phyloP scores from a whole-genome alignment of 2,113 vertebrate genomes.

The Chaetodon trifascialis region DNA sequence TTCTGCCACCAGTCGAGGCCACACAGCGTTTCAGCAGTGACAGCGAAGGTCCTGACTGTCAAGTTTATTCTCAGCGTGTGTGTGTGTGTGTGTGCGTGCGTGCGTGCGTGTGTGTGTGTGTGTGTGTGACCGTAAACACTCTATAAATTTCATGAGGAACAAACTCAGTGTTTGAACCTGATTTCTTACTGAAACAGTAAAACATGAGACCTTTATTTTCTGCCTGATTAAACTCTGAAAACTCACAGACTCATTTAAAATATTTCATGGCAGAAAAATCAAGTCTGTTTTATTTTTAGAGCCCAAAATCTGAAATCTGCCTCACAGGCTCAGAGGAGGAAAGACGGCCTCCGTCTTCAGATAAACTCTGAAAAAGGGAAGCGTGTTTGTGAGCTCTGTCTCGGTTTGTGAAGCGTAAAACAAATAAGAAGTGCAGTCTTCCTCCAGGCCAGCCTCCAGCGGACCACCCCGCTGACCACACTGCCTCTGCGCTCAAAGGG shows the following conservation, averaged over 20 bases:
- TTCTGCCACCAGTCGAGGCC: background rate
- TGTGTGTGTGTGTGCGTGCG: background rate
- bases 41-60: background rate
- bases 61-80: background rate
- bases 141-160: too few species aligned
- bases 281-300: background rate
- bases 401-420: too few species aligned
- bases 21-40: background rate
- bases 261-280: background rate
- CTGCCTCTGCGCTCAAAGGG: constrained; percentile 71
- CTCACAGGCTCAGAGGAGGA: too few species aligned
- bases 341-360: too few species aligned
- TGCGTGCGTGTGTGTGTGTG: too few species aligned
- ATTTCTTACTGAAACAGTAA: background rate
- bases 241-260: too few species aligned
- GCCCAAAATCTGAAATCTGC: background rate
- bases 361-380: too few species aligned
- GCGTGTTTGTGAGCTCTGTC: too few species aligned
- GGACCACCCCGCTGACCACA: constrained; percentile 74
- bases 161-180: background rate
- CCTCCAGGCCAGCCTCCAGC: background rate
- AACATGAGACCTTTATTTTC: too few species aligned
- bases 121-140: too few species aligned
- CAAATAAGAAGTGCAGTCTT: too few species aligned
- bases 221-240: too few species aligned